Conservation (phyloP, 2,797 vertebrate genomes). For the Euphonia xanthogaster region DNA sequence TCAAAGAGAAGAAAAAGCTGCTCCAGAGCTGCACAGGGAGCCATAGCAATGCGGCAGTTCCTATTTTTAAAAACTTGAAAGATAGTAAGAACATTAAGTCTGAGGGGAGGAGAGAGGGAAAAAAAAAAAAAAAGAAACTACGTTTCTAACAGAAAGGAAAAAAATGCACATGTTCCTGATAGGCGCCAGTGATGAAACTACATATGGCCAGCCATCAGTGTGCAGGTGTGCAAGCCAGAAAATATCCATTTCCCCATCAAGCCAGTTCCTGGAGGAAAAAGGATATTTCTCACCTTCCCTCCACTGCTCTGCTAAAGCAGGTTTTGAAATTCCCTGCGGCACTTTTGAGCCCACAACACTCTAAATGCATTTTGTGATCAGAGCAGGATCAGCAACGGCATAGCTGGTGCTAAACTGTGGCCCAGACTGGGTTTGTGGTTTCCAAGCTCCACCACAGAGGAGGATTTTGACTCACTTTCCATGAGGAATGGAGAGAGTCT, state of each 20-base stretch:
- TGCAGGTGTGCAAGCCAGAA: constrained; percentile 1
- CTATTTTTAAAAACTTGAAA: constrained; percentile 76
- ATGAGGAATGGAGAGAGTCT: background rate
- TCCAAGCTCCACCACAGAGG: background rate
- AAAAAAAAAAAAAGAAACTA: background rate
- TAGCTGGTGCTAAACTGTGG: background rate
- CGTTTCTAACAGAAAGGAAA: background rate
- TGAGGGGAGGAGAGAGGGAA: background rate
- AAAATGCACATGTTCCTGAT: background rate
- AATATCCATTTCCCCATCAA: background rate
- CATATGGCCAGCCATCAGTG: background rate
- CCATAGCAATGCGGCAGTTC: constrained; percentile 66
- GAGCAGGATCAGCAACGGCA: background rate
- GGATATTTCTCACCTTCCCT: background rate
- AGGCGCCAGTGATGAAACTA: background rate
- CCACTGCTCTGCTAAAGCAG: background rate
- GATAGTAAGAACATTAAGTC: constrained; percentile 64
- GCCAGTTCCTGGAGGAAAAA: background rate
- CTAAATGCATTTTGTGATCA: background rate
- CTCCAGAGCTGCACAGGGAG: constrained; percentile 49
- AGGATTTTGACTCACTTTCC: background rate
- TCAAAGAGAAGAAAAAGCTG: constrained; percentile 23
- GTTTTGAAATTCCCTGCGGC: background rate
- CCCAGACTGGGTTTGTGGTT: background rate
- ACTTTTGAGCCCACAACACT: background rate